phyloP scores from a whole-genome alignment of 2,797 vertebrate species.

The Merluccius polli region DNA sequence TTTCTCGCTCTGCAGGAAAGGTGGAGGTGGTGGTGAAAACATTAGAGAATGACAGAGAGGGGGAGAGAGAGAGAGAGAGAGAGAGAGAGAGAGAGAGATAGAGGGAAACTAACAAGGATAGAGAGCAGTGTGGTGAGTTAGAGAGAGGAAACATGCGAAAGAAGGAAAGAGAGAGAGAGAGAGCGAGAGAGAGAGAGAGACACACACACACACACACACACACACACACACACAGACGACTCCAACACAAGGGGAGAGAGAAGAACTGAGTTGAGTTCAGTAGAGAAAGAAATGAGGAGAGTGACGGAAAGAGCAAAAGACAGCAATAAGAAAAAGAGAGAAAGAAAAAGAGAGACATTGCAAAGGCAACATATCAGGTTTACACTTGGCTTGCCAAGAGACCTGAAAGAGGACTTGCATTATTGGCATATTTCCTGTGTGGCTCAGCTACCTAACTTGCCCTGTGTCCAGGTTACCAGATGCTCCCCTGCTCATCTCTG shows the following conservation, averaged over 20 bases:
- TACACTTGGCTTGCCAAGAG: slow-evolving; percentile 57
- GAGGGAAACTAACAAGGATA: neutral
- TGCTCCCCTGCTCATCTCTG: slow-evolving; percentile 58
- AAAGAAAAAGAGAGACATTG: slow-evolving; percentile 23
- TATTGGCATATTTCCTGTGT: slow-evolving; percentile 68
- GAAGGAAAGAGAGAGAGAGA: neutral
- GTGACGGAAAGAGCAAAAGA: neutral
- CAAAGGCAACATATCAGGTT: slow-evolving; percentile 59
- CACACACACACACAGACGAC: too few relatives aligned
- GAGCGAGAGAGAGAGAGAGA: too few relatives aligned
- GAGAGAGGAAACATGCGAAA: neutral
- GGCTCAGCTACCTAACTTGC: slow-evolving; percentile 46
- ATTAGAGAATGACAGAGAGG: slow-evolving; percentile 23
- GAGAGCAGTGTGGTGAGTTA: neutral
- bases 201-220: too few relatives aligned
- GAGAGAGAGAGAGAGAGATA: slow-evolving; percentile 4
- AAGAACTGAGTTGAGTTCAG: neutral
- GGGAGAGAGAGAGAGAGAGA: slow-evolving; percentile 15
- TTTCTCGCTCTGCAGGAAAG: slow-evolving; percentile 27
- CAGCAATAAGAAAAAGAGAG: slow-evolving; percentile 8
- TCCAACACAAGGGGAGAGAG: neutral
- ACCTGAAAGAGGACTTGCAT: slow-evolving; percentile 52
- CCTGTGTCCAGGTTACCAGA: slow-evolving; percentile 61
- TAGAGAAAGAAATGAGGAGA: slow-evolving; percentile 16
- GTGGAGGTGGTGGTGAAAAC: slow-evolving; percentile 43